Evolutionary conservation across 2,113 vertebrate species (phyloP), one percentile per base, ranked within the genome.

Genomic region (Poecile atricapillus): DNA sequence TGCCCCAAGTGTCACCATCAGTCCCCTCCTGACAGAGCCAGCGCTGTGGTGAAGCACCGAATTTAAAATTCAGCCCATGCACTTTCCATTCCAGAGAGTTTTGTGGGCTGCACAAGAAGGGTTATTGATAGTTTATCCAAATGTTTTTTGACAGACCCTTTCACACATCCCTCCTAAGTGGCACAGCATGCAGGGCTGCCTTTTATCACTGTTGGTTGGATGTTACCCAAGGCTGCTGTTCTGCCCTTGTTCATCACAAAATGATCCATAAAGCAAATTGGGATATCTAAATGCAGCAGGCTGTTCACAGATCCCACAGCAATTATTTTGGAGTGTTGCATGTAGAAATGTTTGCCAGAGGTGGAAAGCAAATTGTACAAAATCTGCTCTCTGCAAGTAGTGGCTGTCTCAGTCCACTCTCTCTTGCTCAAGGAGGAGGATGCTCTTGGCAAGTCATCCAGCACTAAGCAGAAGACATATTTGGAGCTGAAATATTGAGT

Each of bases 131-230:
- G 58, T 92, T 95, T 80, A 92, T 78, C 90, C 95, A 95, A 96
- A 95, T 89, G 85, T 70, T 93, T 95, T 96, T 79, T 96, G 94
- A 97, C 95, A 94, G 94, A 83, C 27, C 76, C 68, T 91, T 94
- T 96, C 90, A 81, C 93, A 92, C n/a, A 2, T 96, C 92, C 74
- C 74, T 93, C 46, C 76, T 94, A 60, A 93, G 94, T 95, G 95
- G 93, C 84, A 47, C 83, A 52, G 70, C 88, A 74, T 10, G 15
- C 62, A 35, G 83, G 76, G 67, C 88, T 94, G 94, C 24, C n/a
- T 95, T 97, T 93, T 92, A 62, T 93, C 88, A 63, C 86, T 80
- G 80, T 39, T 85, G 94, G 74, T 63, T 97, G 93, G 93, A 95
- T 90, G 80, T 69, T 74, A 92, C 90, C 86, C 86, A 94, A 91